A percentile compares a stretch with the other conserved stretches of the same genome.
Evolutionary conservation across 2,113 vertebrate species (phyloP).

Genomic region (Otus sunia): DNA sequence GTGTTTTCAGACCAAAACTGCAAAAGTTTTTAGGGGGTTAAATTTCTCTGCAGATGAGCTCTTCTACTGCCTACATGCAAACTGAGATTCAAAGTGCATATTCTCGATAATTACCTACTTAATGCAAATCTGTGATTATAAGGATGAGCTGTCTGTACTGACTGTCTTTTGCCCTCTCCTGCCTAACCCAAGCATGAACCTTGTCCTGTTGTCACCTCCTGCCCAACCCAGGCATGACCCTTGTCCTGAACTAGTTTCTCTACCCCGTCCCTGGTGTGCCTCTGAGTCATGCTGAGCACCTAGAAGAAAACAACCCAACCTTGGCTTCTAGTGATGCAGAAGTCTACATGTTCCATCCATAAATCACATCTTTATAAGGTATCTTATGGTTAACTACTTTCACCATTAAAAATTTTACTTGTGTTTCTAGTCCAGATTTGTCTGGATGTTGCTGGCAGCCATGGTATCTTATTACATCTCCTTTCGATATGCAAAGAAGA

Average conservation of each 20-base stretch:
- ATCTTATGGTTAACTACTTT: neutral
- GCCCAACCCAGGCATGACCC: neutral
- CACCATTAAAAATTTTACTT: neutral
- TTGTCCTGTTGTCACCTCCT: neutral
- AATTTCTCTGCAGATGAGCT: neutral
- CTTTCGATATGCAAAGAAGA: neutral
- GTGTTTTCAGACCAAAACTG: neutral
- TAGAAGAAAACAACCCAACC: neutral
- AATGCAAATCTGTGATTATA: neutral
- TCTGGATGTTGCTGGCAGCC: neutral
- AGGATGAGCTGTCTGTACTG: neutral
- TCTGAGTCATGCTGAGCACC: neutral
- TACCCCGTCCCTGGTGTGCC: rapidly evolving
- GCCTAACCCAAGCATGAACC: neutral
- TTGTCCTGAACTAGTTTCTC: neutral
- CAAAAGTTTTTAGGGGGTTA: neutral
- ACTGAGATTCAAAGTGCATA: neutral
- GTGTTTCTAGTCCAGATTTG: neutral
- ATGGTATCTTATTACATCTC: neutral
- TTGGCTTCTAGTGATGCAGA: neutral
- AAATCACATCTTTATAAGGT: neutral
- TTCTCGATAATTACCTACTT: neutral
- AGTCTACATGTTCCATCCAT: neutral
- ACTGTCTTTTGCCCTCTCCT: neutral
- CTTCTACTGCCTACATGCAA: neutral